Base-by-base conservation (phyloP, 1,140 invertebrate genomes). In the Meloidogyne floridensis region DNA sequence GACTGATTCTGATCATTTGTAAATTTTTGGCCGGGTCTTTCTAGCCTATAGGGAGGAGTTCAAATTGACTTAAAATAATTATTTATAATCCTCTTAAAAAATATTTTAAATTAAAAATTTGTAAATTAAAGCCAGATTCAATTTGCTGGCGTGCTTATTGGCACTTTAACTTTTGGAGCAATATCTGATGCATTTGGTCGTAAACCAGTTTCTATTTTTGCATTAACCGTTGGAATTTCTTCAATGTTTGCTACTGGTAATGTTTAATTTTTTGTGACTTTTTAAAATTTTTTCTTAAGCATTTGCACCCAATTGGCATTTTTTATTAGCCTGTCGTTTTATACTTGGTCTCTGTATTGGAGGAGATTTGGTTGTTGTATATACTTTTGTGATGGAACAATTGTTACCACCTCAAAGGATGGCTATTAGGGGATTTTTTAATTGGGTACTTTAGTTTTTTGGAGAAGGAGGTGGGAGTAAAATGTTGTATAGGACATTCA, bases 181-280 rank as follows among this genome's bases (percentile, higher is more conserved):
- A 70, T 89, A 43, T 84, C 83, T 5, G 87, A 88, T 82, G 65
- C 71, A n/a, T 76, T 89, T 43, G 87, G 87, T n/a, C 70, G 87
- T 53, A 87, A 87, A 59, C 88, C 88, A 5, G 79, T 88, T 65
- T 79, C 87, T 3, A 69, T 88, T 42, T 51, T 80, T 47, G 85
- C 81, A 13, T 70, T 88, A 13, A 71, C 84, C n/a, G 43, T 83
- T 5, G 86, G 86, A 73, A 65, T 88, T 69, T 32, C 80, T 65
- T 77, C 80, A 15, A 72, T 72, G 8, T 74, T 82, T 73, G 72
- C 74, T 32, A 51, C 56, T 59, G 82, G 59, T 59, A 13, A 6
- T 5, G 3, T 8, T 7, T 3, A 80, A 59, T 15, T 69, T 56
- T 82, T 59, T 71, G 13, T 79, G 15, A 79, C 2, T 81, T 54